These are phyloP conservation scores for Pandemis corylana DNA, from an alignment of 2,888 invertebrate species.

Conservation along the genomic window DNA sequence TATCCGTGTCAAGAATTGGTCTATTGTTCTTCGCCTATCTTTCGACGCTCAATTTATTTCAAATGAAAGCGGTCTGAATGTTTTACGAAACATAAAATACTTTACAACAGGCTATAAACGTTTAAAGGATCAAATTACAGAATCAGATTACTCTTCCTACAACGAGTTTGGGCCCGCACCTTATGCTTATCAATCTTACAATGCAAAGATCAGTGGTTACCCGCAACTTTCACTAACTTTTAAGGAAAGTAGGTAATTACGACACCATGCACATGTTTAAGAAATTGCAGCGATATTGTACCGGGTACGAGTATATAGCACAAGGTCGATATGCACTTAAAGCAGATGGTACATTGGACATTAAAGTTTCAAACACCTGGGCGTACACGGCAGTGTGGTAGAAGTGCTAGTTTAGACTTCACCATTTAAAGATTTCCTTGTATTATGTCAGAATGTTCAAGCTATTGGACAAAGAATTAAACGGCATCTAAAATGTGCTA, in stretches of 20 bases:
- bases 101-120: constrained; percentile 30
- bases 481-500: not conserved
- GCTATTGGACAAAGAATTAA: not conserved
- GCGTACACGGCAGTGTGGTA: not conserved
- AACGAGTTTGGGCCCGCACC: constrained; percentile 18
- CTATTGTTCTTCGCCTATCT: constrained; percentile 4
- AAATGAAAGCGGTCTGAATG: not conserved
- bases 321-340: constrained; percentile 15
- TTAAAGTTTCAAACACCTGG: not conserved
- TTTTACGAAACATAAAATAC: constrained; percentile 16
- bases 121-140: constrained; percentile 31
- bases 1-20: not conserved
- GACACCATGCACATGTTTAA: constrained; percentile 34
- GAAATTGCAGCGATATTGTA: constrained; percentile 15
- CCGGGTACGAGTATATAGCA: not conserved
- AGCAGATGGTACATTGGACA: constrained; percentile 11
- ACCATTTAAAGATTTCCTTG: not conserved
- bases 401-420: not conserved
- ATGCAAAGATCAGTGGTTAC: constrained; percentile 37
- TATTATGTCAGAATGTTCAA: not conserved
- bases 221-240: constrained; percentile 38
- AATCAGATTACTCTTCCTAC: constrained; percentile 40
- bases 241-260: constrained; percentile 42
- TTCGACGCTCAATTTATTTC: constrained; percentile 22
- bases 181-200: constrained; percentile 42